Conservation (phyloP, 2,113 vertebrate species). For the Tetrao urogallus region DNA sequence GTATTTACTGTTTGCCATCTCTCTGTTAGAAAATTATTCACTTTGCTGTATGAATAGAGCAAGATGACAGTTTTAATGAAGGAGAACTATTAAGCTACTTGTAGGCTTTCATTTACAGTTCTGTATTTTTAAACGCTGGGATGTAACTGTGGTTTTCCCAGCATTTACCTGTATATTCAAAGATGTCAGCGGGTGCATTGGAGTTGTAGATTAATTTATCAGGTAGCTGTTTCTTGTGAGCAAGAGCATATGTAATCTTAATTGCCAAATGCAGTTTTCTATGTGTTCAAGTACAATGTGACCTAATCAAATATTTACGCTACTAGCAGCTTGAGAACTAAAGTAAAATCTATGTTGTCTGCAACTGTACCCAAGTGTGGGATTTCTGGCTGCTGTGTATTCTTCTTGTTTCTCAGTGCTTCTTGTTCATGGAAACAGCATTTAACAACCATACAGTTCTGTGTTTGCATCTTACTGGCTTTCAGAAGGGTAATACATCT, state of each 20-base stretch:
- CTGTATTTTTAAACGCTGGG: not conserved
- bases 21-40: not conserved
- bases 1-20: not conserved
- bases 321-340: not conserved
- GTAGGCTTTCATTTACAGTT: not conserved
- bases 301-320: not conserved
- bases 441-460: not conserved
- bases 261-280: not conserved
- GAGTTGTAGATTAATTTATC: not conserved
- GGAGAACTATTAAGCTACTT: not conserved
- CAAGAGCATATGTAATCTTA: not conserved
- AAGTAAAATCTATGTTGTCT: not conserved
- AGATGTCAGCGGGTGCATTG: not conserved
- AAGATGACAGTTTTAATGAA: not conserved
- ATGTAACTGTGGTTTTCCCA: not conserved
- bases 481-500: not conserved
- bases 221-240: not conserved
- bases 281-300: not conserved
- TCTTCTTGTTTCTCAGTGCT: not conserved
- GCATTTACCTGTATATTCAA: not conserved
- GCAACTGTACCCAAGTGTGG: not conserved
- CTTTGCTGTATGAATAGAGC: not conserved
- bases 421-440: not conserved
- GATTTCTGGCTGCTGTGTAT: not conserved
- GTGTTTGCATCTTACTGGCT: not conserved